Evolutionary conservation across 2,888 invertebrate species (phyloP).

Genomic region (Agrotis exclamationis): DNA sequence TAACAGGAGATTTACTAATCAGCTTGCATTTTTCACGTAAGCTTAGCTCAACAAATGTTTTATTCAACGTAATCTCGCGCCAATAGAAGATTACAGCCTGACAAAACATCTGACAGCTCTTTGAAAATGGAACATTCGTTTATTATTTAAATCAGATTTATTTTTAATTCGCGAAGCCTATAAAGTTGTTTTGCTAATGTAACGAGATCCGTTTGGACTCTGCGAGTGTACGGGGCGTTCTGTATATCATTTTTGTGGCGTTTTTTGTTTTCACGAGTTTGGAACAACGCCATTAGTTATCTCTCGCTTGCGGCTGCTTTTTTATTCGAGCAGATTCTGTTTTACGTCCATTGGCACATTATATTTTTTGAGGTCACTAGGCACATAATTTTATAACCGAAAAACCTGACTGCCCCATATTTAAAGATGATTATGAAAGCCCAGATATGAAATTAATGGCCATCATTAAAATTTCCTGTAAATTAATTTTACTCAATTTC

Average conservation of each 20-base stretch:
- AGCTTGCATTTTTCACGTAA: slow-evolving; percentile 60
- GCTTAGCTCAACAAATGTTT: slow-evolving; percentile 43
- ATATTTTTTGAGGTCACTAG: slow-evolving; percentile 54
- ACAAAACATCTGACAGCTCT: slow-evolving; percentile 71
- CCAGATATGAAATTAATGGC: slow-evolving; percentile 35
- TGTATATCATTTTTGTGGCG: slow-evolving; percentile 68
- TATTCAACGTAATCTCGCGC: slow-evolving; percentile 66
- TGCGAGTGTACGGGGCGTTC: slow-evolving; percentile 33
- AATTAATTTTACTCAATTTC: slow-evolving; percentile 55
- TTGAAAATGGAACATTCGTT: slow-evolving; percentile 61
- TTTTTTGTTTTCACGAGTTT: slow-evolving; percentile 71
- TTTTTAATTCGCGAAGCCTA: slow-evolving; percentile 60
- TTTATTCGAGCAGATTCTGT: slow-evolving; percentile 60
- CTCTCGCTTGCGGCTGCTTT: slow-evolving; percentile 58
- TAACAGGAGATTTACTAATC: slow-evolving; percentile 57
- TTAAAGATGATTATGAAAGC: slow-evolving; percentile 27
- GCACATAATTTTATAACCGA: slow-evolving; percentile 13
- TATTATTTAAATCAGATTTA: slow-evolving; percentile 63
- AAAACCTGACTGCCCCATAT: slow-evolving; percentile 14
- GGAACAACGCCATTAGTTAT: slow-evolving; percentile 73
- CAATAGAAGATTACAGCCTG: slow-evolving; percentile 69
- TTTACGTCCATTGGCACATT: slow-evolving; percentile 54
- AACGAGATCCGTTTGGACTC: slow-evolving; percentile 41
- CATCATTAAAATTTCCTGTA: slow-evolving; percentile 36
- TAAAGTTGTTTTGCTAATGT: slow-evolving; percentile 68